phyloP scores from a whole-genome alignment of 2,797 vertebrate species.

The Potorous gilbertii region DNA sequence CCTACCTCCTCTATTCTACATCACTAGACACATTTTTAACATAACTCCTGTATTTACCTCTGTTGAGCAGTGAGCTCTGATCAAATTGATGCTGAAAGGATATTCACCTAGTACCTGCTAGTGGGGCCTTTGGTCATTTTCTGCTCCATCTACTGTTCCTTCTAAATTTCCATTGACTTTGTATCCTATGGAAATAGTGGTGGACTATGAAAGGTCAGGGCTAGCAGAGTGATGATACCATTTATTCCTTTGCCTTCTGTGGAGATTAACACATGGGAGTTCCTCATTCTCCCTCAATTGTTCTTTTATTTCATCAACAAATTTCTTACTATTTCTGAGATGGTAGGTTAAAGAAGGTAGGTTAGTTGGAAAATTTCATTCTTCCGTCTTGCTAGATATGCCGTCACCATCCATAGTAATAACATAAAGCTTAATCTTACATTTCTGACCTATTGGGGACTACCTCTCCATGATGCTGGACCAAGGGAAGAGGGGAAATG shows the following conservation, averaged over 20 bases:
- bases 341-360: background rate
- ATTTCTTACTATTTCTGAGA: background rate
- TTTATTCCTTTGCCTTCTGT: background rate
- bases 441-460: background rate
- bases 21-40: background rate
- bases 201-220: background rate
- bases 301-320: background rate
- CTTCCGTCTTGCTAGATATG: background rate
- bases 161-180: background rate
- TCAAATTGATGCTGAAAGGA: background rate
- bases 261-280: background rate
- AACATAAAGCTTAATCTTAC: background rate
- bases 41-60: background rate
- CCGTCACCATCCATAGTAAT: background rate
- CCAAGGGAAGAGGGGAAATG: background rate
- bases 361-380: background rate
- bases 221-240: background rate
- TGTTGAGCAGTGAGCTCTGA: background rate
- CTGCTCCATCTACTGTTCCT: background rate
- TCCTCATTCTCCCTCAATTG: background rate
- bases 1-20: background rate
- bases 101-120: background rate
- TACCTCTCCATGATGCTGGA: background rate
- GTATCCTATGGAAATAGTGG: background rate
- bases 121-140: background rate